Percentiles rank a stretch among this genome's conserved stretches.
Conservation (phyloP, 2,888 invertebrate species). For the Harpagoxenus sublaevis region DNA sequence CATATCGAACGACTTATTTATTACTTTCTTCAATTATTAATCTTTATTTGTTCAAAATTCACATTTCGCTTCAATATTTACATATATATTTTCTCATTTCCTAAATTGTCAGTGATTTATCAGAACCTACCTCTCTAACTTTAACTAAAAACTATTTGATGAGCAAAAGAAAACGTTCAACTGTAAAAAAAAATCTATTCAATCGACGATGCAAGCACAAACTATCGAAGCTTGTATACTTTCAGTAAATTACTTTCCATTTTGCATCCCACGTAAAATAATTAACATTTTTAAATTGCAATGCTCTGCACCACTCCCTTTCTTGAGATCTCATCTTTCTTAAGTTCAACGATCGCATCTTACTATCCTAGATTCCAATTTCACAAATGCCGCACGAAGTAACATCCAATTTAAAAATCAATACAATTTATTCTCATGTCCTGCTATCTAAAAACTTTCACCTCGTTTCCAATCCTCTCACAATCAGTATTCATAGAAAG, state of each 20-base stretch:
- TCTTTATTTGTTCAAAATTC: background rate
- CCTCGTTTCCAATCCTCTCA: constrained; percentile 8
- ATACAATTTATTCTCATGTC: constrained; percentile 20
- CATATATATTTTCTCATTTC: background rate
- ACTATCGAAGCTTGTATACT: background rate
- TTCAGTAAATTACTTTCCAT: constrained; percentile 7
- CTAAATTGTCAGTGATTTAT: background rate
- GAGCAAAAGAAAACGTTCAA: background rate
- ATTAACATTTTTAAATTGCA: background rate
- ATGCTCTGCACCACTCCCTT: background rate
- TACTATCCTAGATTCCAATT: constrained; percentile 14
- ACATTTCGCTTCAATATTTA: background rate
- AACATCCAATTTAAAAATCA: constrained; percentile 32
- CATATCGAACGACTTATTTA: background rate
- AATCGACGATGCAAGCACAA: background rate
- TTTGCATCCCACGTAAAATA: background rate
- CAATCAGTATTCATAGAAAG: no score
- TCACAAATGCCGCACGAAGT: constrained; percentile 1
- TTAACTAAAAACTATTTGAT: background rate
- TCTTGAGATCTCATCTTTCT: background rate
- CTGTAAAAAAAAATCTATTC: background rate
- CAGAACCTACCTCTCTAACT: background rate
- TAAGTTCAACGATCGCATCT: constrained; percentile 26
- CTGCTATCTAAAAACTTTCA: constrained; percentile 17
- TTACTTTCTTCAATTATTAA: background rate